Evolutionary conservation across 2,888 invertebrate species (phyloP).

Genomic region (Itoplectis maculator): DNA sequence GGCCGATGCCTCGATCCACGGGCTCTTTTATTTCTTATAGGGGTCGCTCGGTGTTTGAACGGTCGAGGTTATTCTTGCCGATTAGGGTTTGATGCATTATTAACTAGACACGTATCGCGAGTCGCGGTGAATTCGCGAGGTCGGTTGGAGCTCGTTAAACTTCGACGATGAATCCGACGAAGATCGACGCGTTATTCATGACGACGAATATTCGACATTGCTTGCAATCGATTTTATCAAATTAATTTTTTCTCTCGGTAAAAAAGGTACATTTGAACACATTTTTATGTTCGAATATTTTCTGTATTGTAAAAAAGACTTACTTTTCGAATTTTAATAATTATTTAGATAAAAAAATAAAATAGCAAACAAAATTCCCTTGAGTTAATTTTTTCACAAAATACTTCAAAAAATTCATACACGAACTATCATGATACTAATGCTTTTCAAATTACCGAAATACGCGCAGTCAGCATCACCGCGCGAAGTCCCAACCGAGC

Average conservation of each 20-base stretch:
- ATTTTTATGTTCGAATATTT: too few relatives aligned
- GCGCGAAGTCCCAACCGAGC: conserved; percentile 35
- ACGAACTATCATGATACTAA: background rate
- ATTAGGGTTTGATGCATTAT: conserved; percentile 80
- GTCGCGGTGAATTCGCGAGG: background rate
- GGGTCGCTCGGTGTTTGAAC: conserved; percentile 15
- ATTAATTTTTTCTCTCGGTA: background rate
- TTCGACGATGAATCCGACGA: background rate
- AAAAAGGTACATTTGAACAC: background rate
- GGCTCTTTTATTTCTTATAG: conserved; percentile 36
- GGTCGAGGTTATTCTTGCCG: conserved; percentile 79
- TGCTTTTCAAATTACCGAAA: background rate
- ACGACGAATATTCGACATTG: background rate
- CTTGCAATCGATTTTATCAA: background rate
- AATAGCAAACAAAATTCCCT: too few relatives aligned
- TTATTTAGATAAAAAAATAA: background rate
- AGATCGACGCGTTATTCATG: background rate
- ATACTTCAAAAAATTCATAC: background rate
- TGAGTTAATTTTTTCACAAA: background rate
- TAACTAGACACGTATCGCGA: conserved; percentile 76
- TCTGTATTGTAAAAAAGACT: background rate
- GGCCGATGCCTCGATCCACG: conserved; percentile 56
- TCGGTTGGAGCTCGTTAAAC: background rate
- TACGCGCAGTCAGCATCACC: background rate
- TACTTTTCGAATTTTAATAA: background rate